phyloP scores from a whole-genome alignment of 2,797 vertebrate genomes.

The Eutrigla gurnardus region DNA sequence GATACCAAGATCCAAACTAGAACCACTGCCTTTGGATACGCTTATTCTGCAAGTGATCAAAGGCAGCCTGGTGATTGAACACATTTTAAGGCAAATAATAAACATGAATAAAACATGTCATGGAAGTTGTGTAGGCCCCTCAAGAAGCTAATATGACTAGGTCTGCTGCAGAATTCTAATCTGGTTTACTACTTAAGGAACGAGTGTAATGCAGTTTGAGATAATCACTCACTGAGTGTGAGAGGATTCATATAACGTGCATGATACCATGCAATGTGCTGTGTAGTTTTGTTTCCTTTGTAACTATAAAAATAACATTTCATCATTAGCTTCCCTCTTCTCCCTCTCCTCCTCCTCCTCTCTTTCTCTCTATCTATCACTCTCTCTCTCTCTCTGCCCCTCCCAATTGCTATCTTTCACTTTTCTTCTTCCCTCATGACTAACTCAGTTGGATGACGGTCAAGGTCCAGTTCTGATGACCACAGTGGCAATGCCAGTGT shows the following conservation, averaged over 20 bases:
- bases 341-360: background rate
- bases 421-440: conserved; percentile 41
- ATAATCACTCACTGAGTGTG: conserved; percentile 30
- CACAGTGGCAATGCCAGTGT: conserved; percentile 98
- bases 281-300: conserved; percentile 18
- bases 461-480: conserved; percentile 95
- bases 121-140: conserved; percentile 63
- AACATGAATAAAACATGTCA: conserved; percentile 81
- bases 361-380: conserved; percentile 1
- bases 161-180: conserved; percentile 41
- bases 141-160: conserved; percentile 56
- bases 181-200: conserved; percentile 28
- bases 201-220: conserved; percentile 45
- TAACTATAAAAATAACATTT: conserved; percentile 36
- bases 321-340: conserved; percentile 31
- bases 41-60: conserved; percentile 76
- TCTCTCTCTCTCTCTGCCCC: conserved; percentile 7
- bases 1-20: conserved; percentile 64
- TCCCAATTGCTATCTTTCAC: conserved; percentile 30
- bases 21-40: conserved; percentile 69
- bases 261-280: conserved; percentile 13
- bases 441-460: conserved; percentile 89
- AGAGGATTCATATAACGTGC: conserved; percentile 44
- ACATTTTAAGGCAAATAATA: conserved; percentile 76
- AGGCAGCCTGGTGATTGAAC: conserved; percentile 68